Percentiles rank a stretch among this genome's conserved stretches.
These are phyloP conservation scores for Aeoliscus strigatus DNA, from an alignment of 2,797 vertebrate species.

Conservation along the genomic window DNA sequence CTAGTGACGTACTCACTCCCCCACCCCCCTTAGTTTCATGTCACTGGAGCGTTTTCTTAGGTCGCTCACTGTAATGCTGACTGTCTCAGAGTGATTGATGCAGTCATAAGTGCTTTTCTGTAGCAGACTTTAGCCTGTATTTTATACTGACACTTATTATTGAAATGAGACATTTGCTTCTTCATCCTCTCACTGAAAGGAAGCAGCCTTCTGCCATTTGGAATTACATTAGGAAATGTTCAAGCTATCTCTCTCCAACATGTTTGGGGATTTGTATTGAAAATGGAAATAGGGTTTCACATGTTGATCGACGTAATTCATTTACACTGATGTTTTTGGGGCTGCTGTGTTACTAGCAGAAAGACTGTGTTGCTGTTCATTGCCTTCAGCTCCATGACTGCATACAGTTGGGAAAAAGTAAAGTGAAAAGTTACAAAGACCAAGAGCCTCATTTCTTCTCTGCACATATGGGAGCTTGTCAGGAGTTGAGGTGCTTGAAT, in stretches of 20 bases:
- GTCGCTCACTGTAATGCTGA: conserved; percentile 69
- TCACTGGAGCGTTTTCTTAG: conserved; percentile 61
- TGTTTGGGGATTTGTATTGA: conserved; percentile 33
- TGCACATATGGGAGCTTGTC: too few relatives aligned
- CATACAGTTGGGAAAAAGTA: too few relatives aligned
- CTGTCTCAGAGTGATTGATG: conserved; percentile 79
- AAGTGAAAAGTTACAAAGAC: too few relatives aligned
- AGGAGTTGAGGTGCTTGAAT: too few relatives aligned
- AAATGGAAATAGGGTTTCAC: conserved; percentile 48
- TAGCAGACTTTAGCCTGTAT: conserved; percentile 72
- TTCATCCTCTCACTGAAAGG: conserved; percentile 31
- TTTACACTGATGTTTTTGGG: conserved; percentile 24
- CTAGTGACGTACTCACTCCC: conserved; percentile 58
- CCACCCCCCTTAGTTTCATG: conserved; percentile 62
- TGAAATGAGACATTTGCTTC: conserved; percentile 78
- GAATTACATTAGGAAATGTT: conserved; percentile 43
- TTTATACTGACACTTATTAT: conserved; percentile 80
- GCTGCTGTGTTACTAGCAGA: too few relatives aligned
- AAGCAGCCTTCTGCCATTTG: conserved; percentile 22
- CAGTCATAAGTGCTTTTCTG: conserved; percentile 70
- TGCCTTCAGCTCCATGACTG: too few relatives aligned
- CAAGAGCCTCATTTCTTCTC: too few relatives aligned
- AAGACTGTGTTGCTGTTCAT: too few relatives aligned
- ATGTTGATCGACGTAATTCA: conserved; percentile 20
- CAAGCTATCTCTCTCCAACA: conserved; percentile 7